These are phyloP conservation scores for Thomomys bottae DNA, from an alignment of 2,113 vertebrate species.

Conservation along the genomic window DNA sequence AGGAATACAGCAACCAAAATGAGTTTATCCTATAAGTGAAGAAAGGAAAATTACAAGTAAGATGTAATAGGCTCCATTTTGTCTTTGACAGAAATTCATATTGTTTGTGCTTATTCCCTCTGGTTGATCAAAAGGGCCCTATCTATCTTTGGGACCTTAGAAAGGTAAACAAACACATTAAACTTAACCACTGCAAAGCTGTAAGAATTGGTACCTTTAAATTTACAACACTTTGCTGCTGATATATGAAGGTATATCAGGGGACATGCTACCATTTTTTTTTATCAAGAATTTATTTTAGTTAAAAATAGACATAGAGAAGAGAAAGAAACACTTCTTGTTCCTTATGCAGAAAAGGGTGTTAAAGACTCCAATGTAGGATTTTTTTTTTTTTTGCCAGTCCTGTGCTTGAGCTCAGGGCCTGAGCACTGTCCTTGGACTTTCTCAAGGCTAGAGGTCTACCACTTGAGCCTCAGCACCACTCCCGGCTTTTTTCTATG, in stretches of 20 bases:
- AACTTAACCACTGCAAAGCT: conserved; percentile 10
- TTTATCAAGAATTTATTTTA: too few relatives aligned
- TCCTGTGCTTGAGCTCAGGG: too few relatives aligned
- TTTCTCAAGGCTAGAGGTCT: too few relatives aligned
- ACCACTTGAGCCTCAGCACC: too few relatives aligned
- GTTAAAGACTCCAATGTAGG: too few relatives aligned
- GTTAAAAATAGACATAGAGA: background rate
- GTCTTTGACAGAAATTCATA: conserved; percentile 57
- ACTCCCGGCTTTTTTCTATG: too few relatives aligned
- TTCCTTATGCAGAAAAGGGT: too few relatives aligned
- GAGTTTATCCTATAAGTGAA: conserved; percentile 72
- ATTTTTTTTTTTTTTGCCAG: too few relatives aligned
- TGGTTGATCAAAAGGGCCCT: conserved; percentile 13
- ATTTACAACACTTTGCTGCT: conserved; percentile 38
- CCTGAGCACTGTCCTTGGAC: too few relatives aligned
- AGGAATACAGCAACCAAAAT: conserved; percentile 74
- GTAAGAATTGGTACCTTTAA: conserved; percentile 39
- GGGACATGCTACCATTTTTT: background rate
- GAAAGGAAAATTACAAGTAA: conserved; percentile 68
- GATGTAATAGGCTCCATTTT: conserved; percentile 65
- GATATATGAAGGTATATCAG: background rate
- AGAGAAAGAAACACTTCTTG: background rate
- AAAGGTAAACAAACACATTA: conserved; percentile 52
- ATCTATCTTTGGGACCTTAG: conserved; percentile 39
- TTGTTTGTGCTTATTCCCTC: background rate